Evolutionary conservation across 2,113 vertebrate genomes (phyloP).

Genomic region (Cyphomyrus discorhynchus): DNA sequence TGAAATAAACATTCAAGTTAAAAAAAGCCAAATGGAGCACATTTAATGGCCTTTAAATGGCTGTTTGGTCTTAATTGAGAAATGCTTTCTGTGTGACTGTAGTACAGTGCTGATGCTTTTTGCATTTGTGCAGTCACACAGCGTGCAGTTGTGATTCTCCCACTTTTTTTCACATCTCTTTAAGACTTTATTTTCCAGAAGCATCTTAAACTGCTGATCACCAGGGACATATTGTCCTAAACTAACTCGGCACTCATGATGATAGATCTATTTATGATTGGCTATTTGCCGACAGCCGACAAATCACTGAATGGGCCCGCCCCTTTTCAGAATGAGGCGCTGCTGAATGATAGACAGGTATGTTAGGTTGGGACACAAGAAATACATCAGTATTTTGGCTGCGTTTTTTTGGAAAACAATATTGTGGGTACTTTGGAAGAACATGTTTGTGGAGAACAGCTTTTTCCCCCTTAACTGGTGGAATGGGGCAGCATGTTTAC

Average conservation of each 20-base stretch:
- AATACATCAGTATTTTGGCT: not conserved
- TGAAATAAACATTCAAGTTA: not conserved
- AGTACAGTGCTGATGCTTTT: not conserved
- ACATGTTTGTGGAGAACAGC: not conserved
- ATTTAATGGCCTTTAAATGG: slow-evolving; percentile 9
- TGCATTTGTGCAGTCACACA: not conserved
- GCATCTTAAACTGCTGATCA: not conserved
- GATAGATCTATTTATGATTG: not conserved
- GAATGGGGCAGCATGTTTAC: not conserved
- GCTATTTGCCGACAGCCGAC: not conserved
- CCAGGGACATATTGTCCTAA: not conserved
- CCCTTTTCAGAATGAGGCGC: not conserved
- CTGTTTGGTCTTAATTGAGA: not conserved
- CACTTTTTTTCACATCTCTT: not conserved
- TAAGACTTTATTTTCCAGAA: not conserved
- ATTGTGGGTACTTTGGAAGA: not conserved
- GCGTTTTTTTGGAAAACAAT: not conserved
- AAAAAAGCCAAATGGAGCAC: not conserved
- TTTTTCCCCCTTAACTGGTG: not conserved
- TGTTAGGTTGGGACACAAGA: not conserved
- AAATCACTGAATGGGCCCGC: not conserved
- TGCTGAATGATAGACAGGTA: not conserved
- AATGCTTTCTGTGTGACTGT: not conserved
- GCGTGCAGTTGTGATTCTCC: not conserved
- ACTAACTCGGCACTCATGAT: not conserved